These are phyloP conservation scores for Trogon melanurus DNA, from an alignment of 2,113 vertebrate species.

Conservation along the genomic window DNA sequence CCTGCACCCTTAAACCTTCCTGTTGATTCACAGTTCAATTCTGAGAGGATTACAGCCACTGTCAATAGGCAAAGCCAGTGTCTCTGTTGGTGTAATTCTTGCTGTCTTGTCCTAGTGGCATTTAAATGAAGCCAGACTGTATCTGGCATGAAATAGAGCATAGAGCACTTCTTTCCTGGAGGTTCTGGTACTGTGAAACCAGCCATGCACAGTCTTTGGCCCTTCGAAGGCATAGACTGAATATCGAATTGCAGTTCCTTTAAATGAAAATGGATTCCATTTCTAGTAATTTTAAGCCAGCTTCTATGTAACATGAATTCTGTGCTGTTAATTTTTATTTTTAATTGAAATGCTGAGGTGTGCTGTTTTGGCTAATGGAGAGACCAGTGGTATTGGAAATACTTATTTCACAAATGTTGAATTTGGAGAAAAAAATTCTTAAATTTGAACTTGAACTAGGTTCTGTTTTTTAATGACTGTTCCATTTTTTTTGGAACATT, in stretches of 20 bases:
- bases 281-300: neutral
- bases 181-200: neutral
- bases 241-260: neutral
- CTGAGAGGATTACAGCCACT: neutral
- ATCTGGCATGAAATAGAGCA: neutral
- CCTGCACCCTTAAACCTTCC: neutral
- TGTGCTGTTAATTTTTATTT: no score
- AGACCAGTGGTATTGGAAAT: neutral
- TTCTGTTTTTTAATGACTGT: neutral
- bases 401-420: neutral
- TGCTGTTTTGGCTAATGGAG: neutral
- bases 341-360: neutral
- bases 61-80: neutral
- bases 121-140: neutral
- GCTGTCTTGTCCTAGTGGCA: neutral
- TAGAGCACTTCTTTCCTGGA: neutral
- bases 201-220: neutral
- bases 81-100: neutral
- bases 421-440: neutral
- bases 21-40: neutral
- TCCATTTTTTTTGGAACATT: neutral
- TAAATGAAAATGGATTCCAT: neutral
- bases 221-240: neutral
- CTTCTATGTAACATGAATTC: neutral
- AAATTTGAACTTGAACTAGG: neutral